Percentiles rank a stretch among this genome's conserved stretches.
Evolutionary conservation across 1,140 invertebrate genomes (phyloP).

Genomic region (Melipona quadrifasciata): DNA sequence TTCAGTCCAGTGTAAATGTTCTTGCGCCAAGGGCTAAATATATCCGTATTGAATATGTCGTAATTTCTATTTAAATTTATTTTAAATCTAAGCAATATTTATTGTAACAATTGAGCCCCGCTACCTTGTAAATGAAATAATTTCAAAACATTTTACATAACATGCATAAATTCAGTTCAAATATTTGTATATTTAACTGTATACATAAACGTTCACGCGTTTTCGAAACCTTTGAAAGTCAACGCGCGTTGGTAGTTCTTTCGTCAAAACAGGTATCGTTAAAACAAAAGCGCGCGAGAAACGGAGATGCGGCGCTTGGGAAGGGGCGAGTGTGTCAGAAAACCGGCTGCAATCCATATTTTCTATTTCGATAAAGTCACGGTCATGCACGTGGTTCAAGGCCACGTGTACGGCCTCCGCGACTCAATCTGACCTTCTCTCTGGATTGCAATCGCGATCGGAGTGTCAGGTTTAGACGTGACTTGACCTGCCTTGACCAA

Average conservation of each 20-base stretch:
- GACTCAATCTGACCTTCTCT: conserved; percentile 34
- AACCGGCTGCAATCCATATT: conserved; percentile 28
- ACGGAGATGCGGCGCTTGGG: background rate
- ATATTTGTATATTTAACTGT: no score
- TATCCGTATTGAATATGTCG: no score
- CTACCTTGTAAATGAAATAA: no score
- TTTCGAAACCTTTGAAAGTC: background rate
- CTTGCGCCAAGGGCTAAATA: no score
- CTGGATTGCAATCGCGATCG: conserved; percentile 39
- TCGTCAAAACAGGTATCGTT: background rate
- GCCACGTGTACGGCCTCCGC: conserved; percentile 26
- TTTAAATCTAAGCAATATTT: no score
- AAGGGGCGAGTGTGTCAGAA: background rate
- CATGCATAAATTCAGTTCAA: no score
- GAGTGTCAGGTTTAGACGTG: conserved; percentile 54
- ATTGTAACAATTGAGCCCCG: no score
- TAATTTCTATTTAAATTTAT: no score
- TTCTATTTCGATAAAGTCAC: conserved; percentile 47
- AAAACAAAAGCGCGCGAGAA: background rate
- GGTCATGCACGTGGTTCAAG: conserved; percentile 48
- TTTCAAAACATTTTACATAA: no score
- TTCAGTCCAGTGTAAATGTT: no score
- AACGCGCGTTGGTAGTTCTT: background rate
- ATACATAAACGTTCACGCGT: background rate
- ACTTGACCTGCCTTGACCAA: conserved; percentile 56